Evolutionary conservation across 2,113 vertebrate species (phyloP), one percentile per base, ranked within the genome.

Genomic region (Sylvilagus bachmani): DNA sequence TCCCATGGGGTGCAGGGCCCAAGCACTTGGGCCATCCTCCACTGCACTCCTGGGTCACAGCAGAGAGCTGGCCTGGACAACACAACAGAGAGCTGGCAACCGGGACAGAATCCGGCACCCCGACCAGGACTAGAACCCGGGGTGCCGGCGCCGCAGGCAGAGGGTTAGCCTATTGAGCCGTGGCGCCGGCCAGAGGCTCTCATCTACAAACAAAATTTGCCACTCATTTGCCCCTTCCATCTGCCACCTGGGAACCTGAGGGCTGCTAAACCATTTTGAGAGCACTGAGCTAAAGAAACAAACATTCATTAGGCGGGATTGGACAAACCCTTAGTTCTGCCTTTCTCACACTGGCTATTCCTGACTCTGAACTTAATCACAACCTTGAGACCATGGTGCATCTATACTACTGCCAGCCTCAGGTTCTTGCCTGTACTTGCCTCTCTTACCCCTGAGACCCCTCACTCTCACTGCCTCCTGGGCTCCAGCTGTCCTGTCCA

Each of bases 161-260:
- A 44, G 44, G 44, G 7, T 44, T 44, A 44, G 38, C 38, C 38
- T 44, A 44, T 44, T 44, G 38, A 44, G 38, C 38, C 38, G 38
- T 38, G 38, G 38, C 38, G 38, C 38, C 6, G 38, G 38, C 38
- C n/a, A 62, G 22, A 51, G 67, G 22, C 11, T 51, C n/a, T 49
- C 58, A 53, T 16, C 36, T 5, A 66, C 66, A 77, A 67, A 29
- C 36, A 13, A 31, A 62, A 19, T 27, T 1, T 55, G 44, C 10
- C 12, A n/a, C 51, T 64, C 51, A 33, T 53, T 44, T 77, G 62
- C 38, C 51, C 27, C 61, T 9, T 8, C 67, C 10, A 53, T 70
- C n/a, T 29, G 7, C 25, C 3, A 29, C 4, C 78, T 5, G 17
- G 17, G 5, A 53, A 36, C 7, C 0, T 1, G 1, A 62, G 49